phyloP scores from a whole-genome alignment of 1,140 invertebrate species.

The Potamilus streckersoni region DNA sequence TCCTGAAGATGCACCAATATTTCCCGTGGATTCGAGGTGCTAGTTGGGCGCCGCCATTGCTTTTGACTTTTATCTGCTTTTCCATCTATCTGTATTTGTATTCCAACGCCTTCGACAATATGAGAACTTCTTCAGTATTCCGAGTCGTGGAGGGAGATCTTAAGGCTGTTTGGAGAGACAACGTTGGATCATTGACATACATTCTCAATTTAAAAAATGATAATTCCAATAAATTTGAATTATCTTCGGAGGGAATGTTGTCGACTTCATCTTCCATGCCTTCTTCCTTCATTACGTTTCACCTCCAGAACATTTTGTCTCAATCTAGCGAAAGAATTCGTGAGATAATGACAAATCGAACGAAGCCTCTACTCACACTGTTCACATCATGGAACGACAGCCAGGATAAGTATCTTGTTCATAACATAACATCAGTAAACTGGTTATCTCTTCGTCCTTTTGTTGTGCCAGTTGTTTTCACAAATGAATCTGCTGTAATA shows the following conservation, averaged over 20 bases:
- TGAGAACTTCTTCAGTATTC: slow-evolving; percentile 13
- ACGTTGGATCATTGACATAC: slow-evolving; percentile 22
- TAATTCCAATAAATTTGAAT: too few relatives aligned
- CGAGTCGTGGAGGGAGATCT: slow-evolving; percentile 27
- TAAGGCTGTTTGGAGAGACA: slow-evolving; percentile 21
- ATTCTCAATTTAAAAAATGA: slow-evolving; percentile 11
- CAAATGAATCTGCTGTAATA: slow-evolving; percentile 20
- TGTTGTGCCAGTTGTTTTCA: slow-evolving; percentile 38
- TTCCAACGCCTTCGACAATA: slow-evolving; percentile 23
- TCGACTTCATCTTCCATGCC: too few relatives aligned
- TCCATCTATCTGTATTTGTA: slow-evolving; percentile 30
- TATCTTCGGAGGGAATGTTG: too few relatives aligned
- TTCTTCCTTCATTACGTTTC: too few relatives aligned
- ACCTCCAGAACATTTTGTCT: too few relatives aligned
- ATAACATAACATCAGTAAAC: slow-evolving; percentile 41
- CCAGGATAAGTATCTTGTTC: slow-evolving; percentile 29
- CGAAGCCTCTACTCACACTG: slow-evolving; percentile 31
- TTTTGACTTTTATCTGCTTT: slow-evolving; percentile 14
- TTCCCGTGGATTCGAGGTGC: too few relatives aligned
- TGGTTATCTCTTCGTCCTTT: slow-evolving; percentile 38
- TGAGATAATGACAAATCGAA: not conserved
- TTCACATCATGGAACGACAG: slow-evolving; percentile 36
- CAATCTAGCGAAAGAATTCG: too few relatives aligned
- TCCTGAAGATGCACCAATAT: too few relatives aligned
- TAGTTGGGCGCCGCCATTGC: not conserved